Percentiles rank a stretch among this genome's conserved stretches.
phyloP scores from a whole-genome alignment of 2,113 vertebrate species.

The Labeo rohita region DNA sequence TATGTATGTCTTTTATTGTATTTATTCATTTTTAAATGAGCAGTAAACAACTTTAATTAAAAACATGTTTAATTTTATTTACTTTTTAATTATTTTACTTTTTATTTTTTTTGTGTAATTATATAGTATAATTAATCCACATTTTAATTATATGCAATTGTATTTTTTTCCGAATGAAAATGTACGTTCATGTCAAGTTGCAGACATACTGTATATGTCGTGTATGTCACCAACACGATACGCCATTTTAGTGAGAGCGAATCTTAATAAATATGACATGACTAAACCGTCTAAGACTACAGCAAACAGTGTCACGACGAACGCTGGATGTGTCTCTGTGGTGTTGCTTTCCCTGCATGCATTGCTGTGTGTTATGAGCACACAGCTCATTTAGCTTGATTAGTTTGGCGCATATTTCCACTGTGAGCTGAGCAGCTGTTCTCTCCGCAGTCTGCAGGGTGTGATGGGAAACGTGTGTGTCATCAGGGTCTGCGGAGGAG shows the following conservation, averaged over 20 bases:
- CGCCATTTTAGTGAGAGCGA: neutral
- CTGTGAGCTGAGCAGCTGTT: conserved; percentile 29
- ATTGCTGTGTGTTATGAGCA: neutral
- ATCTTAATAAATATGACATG: neutral
- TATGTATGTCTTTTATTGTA: no score
- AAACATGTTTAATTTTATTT: no score
- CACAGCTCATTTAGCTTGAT: conserved; percentile 22
- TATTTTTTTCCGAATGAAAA: no score
- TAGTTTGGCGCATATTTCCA: neutral
- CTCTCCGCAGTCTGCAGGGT: conserved; percentile 2
- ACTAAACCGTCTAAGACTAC: neutral
- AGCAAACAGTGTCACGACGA: neutral
- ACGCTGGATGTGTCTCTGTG: neutral
- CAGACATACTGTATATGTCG: neutral
- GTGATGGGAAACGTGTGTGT: conserved; percentile 9
- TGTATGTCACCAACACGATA: neutral
- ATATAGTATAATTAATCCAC: no score
- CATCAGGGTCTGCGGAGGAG: neutral
- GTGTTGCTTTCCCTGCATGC: conserved; percentile 1
- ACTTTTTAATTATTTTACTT: no score
- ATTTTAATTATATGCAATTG: no score
- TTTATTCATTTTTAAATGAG: no score
- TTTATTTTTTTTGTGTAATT: no score
- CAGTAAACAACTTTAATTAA: no score
- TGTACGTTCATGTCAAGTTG: neutral